Base-by-base conservation (phyloP, 2,888 invertebrate genomes). In the Smittia sp. region DNA sequence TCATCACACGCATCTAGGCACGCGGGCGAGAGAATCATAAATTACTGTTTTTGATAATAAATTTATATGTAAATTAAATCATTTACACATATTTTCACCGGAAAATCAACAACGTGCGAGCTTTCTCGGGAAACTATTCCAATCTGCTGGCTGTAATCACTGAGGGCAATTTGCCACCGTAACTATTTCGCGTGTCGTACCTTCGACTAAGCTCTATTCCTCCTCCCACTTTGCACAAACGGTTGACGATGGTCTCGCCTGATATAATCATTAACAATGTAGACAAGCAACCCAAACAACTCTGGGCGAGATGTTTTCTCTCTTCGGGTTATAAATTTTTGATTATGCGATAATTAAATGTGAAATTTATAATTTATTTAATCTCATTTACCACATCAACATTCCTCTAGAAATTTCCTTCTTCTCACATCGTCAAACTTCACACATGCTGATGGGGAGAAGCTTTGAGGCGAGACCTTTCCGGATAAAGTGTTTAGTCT, bases 331-430 rank as follows among this genome's bases (percentile, higher is more conserved):
- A 54, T 72, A 62, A 72, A 72, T 62, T 62, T 72, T 72, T 62
- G 72, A 72, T 72, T 58, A 62, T 72, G 62, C 39, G 72, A 72
- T 72, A 72, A 72, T 72, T 72, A 72, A 72, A 72, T 72, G 72
- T 62, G 72, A 41, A 52, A 72, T 72, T 72, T 69, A 69, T 69
- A 69, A 68, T 68, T 68, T 68, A 68, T 66, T 66, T 68, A 68
- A 15, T 24, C 20, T 18, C 58, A 67, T 67, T 41, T n/a, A 41
- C 32, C 54, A 54, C 25, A 63, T 63, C 63, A 63, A 27, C 63
- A 63, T 27, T 63, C 63, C n/a, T 63, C 25, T 18, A 18, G 52
- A 15, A 15, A 15, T 2, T 46, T 6, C n/a, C 15, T 46, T 11
- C 11, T 15, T 62, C 24, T 20, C 22, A 20, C 62, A 15, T 25